These are phyloP conservation scores for Lepilemur ruficaudatus DNA, from an alignment of 2,797 vertebrate species.

Conservation along the genomic window DNA sequence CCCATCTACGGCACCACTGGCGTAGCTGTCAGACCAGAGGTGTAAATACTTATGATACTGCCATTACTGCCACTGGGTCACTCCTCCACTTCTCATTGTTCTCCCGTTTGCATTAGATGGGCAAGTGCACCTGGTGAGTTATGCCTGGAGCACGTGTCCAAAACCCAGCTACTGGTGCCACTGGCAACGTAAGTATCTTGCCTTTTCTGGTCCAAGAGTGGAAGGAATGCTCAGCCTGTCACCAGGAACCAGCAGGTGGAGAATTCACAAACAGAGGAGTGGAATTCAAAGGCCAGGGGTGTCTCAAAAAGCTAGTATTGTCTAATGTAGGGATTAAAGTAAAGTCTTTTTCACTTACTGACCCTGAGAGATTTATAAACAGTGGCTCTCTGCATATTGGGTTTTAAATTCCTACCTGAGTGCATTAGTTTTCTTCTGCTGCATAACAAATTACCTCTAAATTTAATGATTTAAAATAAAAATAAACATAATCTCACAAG, in stretches of 20 bases:
- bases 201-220: not conserved
- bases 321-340: not conserved
- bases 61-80: not conserved
- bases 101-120: not conserved
- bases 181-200: not conserved
- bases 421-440: not conserved
- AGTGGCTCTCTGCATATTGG: not conserved
- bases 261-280: not conserved
- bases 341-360: not conserved
- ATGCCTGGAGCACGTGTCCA: not conserved
- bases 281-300: not conserved
- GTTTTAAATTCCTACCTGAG: not conserved
- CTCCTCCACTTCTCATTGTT: not conserved
- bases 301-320: not conserved
- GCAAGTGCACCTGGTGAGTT: not conserved
- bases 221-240: not conserved
- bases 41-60: not conserved
- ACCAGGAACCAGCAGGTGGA: not conserved
- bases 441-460: not conserved
- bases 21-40: not conserved
- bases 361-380: not conserved
- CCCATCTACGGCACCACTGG: not conserved
- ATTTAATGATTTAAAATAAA: not conserved
- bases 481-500: not conserved
- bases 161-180: not conserved